A percentile compares a stretch with the other conserved stretches of the same genome.
These are phyloP conservation scores for Baryphthengus martii DNA, from an alignment of 2,113 vertebrate species.

Conservation along the genomic window DNA sequence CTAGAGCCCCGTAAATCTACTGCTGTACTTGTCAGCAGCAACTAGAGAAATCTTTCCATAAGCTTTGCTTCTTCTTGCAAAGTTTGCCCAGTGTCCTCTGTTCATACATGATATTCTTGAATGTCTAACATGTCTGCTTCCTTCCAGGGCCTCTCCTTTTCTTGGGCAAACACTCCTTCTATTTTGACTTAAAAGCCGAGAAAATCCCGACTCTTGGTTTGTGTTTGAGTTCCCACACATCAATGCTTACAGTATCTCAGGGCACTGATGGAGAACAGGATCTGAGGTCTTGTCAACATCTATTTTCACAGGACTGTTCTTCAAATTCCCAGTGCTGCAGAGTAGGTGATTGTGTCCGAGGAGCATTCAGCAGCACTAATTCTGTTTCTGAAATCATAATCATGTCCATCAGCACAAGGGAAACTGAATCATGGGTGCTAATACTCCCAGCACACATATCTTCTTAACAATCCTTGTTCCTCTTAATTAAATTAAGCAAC, in stretches of 20 bases:
- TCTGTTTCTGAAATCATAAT: neutral
- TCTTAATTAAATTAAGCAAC: neutral
- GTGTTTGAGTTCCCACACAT: conserved; percentile 30
- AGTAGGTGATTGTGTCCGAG: neutral
- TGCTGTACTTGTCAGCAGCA: neutral
- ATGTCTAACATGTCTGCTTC: neutral
- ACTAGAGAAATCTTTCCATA: neutral
- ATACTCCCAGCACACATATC: neutral
- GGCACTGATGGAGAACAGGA: conserved; percentile 35
- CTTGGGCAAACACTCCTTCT: conserved; percentile 42
- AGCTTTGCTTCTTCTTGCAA: neutral
- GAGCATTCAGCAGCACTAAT: neutral
- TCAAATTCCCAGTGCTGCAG: neutral
- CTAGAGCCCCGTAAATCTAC: neutral
- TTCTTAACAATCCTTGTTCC: neutral
- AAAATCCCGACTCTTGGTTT: conserved; percentile 27
- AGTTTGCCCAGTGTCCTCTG: neutral
- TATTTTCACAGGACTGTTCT: neutral
- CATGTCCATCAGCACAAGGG: neutral
- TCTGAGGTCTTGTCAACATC: neutral
- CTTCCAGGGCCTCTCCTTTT: neutral
- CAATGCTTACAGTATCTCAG: neutral
- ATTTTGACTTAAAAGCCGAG: conserved; percentile 6
- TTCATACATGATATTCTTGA: neutral
- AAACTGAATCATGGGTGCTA: neutral